Base-by-base conservation (phyloP, 2,113 vertebrate species). In the Pandion haliaetus region DNA sequence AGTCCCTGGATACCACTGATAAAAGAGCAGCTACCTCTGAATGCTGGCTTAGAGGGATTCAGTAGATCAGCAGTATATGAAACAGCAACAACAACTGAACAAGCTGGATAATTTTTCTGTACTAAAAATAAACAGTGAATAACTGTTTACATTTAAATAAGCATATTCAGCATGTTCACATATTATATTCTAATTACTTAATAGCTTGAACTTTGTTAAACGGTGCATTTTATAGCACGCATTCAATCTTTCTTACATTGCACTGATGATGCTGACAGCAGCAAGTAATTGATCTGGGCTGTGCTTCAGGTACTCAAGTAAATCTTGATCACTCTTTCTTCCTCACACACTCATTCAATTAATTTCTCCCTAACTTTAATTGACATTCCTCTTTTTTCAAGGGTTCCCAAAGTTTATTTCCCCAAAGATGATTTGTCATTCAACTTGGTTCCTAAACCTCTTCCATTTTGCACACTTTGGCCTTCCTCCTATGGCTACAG, bases 181-280 rank as follows among this genome's bases (percentile, higher is more conserved):
- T 93, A 94, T 95, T 97, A 95, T 95, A 95, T 93, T 95, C 86
- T 94, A 97, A 97, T 97, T 95, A 96, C 95, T 97, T 97, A 95
- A 97, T 97, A 94, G 89, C 89, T 78, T 96, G 85, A 93, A 94
- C 93, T 94, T 94, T 91, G 93, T 96, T 95, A 97, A 97, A 95
- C 4, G 0, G 74, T 93, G 81, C 89, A 55, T 95, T 96, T 97
- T 96, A 96, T 44, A 94, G 74, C 15, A 5, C 9, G 7, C 84
- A 91, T 94, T 95, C 94, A 95, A 93, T 97, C 95, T 97, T 88
- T 95, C 91, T 81, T 91, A 88, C 67, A 66, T 90, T 16, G 21
- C 59, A 78, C 19, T 78, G 79, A 55, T 74, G 89, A 94, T 95
- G 95, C 94, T 96, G 97, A 95, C 94, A 88, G 76, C 77, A 89